Conservation (phyloP, 2,888 invertebrate species). For the Tachina lurida region DNA sequence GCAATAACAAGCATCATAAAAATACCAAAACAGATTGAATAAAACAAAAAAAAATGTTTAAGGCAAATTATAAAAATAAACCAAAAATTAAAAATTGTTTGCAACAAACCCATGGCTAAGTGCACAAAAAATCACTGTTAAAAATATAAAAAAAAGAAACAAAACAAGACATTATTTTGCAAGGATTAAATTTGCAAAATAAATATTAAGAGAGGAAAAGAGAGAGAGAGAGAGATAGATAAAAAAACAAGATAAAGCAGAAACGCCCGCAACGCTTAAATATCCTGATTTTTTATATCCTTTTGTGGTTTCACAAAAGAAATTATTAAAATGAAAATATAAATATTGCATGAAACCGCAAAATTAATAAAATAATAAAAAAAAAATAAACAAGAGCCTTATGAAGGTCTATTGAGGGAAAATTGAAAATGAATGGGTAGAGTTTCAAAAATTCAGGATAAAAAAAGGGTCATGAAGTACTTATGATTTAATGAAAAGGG, state of each 20-base stretch:
- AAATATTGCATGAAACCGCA: slow-evolving; percentile 23
- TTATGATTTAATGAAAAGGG: background rate
- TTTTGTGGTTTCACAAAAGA: slow-evolving; percentile 46
- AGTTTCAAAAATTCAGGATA: background rate
- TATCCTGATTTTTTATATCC: slow-evolving; percentile 49
- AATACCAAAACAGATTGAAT: slow-evolving; percentile 52
- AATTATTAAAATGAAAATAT: slow-evolving; percentile 40
- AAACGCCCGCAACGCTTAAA: slow-evolving; percentile 61
- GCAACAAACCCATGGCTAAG: slow-evolving; percentile 29
- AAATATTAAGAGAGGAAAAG: slow-evolving; percentile 28
- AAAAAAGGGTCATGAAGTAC: background rate
- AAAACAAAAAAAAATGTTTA: slow-evolving; percentile 11
- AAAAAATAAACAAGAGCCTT: slow-evolving; percentile 17
- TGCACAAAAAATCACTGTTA: slow-evolving; percentile 10
- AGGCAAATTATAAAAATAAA: slow-evolving; percentile 63
- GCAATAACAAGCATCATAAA: slow-evolving; percentile 18
- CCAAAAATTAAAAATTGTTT: slow-evolving; percentile 52
- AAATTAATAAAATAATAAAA: slow-evolving; percentile 37
- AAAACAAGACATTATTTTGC: slow-evolving; percentile 17
- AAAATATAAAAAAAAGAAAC: background rate
- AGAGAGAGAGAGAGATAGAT: background rate
- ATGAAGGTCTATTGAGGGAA: slow-evolving; percentile 3
- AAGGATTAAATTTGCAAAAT: slow-evolving; percentile 23
- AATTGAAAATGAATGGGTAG: background rate
- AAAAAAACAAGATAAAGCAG: background rate